A percentile compares a stretch with the other conserved stretches of the same genome.
These are phyloP conservation scores for Dermatemys mawii DNA, from an alignment of 2,113 vertebrate genomes.

Conservation along the genomic window DNA sequence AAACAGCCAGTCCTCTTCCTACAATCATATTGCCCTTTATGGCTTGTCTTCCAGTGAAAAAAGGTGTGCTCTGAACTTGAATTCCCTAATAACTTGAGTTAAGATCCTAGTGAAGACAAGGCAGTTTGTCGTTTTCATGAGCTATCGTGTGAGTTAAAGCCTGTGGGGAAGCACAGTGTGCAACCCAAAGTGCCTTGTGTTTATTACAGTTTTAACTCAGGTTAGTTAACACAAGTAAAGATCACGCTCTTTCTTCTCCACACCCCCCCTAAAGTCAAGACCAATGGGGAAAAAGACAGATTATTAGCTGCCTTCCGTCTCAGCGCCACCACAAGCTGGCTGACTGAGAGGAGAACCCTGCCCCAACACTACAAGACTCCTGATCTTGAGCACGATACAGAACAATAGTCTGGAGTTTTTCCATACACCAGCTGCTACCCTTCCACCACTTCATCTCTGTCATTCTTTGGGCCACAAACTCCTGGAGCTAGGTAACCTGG, in stretches of 20 bases:
- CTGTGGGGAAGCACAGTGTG: neutral
- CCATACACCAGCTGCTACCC: neutral
- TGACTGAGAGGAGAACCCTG: neutral
- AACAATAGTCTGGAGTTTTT: neutral
- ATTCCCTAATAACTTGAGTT: neutral
- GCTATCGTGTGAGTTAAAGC: neutral
- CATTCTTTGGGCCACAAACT: neutral
- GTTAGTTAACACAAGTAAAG: neutral
- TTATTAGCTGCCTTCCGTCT: neutral
- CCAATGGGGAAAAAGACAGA: neutral
- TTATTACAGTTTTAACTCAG: neutral
- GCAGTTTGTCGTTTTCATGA: neutral
- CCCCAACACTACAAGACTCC: neutral
- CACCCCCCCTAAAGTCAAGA: too few species aligned
- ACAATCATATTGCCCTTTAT: neutral
- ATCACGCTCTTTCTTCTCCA: neutral
- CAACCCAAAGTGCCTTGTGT: neutral
- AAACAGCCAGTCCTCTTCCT: slow-evolving; percentile 29
- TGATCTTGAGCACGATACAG: neutral
- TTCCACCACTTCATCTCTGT: neutral
- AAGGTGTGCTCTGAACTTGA: neutral
- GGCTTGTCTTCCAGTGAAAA: neutral
- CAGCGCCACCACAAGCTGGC: neutral
- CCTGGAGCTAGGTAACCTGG: neutral
- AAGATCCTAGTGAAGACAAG: neutral